Base-by-base conservation (phyloP, 2,797 vertebrate genomes). In the Melanotaenia maccullochi region DNA sequence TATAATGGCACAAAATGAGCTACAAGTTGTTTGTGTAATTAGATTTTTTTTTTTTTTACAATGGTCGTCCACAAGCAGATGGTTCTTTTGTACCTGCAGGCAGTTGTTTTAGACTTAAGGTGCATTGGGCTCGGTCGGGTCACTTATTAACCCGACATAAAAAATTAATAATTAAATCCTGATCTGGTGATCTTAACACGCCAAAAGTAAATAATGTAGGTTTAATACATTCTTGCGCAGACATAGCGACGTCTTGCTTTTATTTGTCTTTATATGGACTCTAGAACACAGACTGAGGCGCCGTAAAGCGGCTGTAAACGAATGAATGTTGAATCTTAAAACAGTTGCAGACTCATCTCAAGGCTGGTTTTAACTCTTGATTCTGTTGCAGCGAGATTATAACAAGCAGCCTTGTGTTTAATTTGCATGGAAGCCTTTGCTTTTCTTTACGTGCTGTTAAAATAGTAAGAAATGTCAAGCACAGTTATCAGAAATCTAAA, bases 31-130 rank as follows among this genome's bases (percentile, higher is more conserved):
- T 18, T 14, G 38, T 73, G 66, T 35, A 63, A 18, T 74, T 55
- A 3, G 32, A 24, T 3, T 76, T 51, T 47, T 66, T 54, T 54
- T 28, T 28, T 30, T 30, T 65, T 33, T 51, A 80, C 85, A 87
- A 75, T 74, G 67, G 77, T 84, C 71, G 68, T 55, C 14, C 56
- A 51, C 47, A 30, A 79, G 87, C 87, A 92, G 89, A 92, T 90
- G 89, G 82, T 77, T 78, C 87, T 89, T 89, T 92, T 91, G 86
- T 92, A 89, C 87, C 88, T 91, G 90, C 87, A 55, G 87, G 90
- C 72, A 64, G 73, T 66, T 67, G 16, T 79, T 83, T 76, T 12
- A 49, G 36, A 79, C 76, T 83, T 67, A 70, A 87, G 78, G 78
- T 85, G 76, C 22, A 38, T 64, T 38, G 18, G 25, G 56, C 36